phyloP scores from a whole-genome alignment of 2,797 vertebrate genomes.

The Tapirus indicus region DNA sequence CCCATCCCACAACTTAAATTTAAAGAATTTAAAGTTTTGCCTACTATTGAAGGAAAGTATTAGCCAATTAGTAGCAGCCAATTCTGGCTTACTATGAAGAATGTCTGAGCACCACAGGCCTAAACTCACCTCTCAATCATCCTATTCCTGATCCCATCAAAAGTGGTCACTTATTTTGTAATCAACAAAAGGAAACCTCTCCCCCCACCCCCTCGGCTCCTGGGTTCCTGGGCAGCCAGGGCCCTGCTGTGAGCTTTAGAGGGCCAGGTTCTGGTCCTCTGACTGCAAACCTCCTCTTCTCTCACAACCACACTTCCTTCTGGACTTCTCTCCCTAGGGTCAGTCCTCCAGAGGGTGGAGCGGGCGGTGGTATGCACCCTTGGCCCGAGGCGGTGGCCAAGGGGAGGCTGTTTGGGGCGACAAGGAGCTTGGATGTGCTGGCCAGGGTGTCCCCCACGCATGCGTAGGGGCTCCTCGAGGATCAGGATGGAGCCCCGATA shows the following conservation, averaged over 20 bases:
- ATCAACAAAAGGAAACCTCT: not conserved
- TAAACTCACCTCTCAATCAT: not conserved
- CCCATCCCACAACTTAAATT: not conserved
- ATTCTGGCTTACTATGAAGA: not conserved
- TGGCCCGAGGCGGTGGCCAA: not conserved
- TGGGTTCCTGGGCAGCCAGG: not conserved
- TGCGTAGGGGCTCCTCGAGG: too few relatives aligned
- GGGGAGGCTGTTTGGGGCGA: not conserved
- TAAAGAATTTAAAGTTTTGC: not conserved
- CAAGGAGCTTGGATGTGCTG: not conserved
- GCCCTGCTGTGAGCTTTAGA: not conserved
- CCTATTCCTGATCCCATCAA: not conserved
- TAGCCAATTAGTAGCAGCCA: not conserved
- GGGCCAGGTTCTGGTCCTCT: not conserved
- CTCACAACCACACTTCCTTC: not conserved
- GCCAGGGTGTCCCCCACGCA: not conserved
- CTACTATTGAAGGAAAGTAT: not conserved
- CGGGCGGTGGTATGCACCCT: rapidly evolving
- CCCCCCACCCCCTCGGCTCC: rapidly evolving
- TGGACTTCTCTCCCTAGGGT: not conserved
- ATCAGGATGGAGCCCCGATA: not conserved
- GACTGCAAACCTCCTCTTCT: not conserved
- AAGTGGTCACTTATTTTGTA: not conserved
- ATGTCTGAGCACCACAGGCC: not conserved
- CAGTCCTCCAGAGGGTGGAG: not conserved